These are phyloP conservation scores for Glaucomys volans DNA, from an alignment of 2,113 vertebrate genomes.

Conservation along the genomic window DNA sequence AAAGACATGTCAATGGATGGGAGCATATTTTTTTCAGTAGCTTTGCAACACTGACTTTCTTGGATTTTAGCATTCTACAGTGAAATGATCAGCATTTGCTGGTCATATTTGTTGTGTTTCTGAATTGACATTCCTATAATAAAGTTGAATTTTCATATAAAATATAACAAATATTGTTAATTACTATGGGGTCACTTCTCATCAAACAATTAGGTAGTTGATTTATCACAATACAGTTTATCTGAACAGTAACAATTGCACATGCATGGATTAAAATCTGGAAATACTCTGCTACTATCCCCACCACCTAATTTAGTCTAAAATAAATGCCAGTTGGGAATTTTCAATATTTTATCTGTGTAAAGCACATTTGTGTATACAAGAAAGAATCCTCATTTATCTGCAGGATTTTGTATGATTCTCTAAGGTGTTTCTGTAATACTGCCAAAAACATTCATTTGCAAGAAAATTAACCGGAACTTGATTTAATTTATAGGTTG, in stretches of 20 bases:
- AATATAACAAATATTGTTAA: neutral
- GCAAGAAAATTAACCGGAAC: neutral
- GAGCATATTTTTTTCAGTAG: neutral
- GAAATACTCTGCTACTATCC: neutral
- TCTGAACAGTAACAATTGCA: neutral
- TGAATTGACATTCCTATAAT: neutral
- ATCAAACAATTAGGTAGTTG: neutral
- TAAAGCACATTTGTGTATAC: neutral
- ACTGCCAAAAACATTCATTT: slow-evolving; percentile 7
- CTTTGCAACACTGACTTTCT: neutral
- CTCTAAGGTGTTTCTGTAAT: neutral
- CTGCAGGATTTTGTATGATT: neutral
- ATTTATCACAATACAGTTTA: neutral
- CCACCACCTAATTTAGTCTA: neutral
- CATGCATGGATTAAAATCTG: neutral
- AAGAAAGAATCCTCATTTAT: neutral
- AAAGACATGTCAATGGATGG: neutral
- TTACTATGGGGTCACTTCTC: neutral
- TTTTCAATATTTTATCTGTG: neutral
- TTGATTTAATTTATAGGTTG: neutral
- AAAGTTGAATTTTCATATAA: neutral
- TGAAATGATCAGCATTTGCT: neutral
- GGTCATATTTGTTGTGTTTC: neutral
- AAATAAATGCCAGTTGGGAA: neutral
- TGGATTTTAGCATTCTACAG: neutral